Evolutionary conservation across 2,888 invertebrate species (phyloP).

Genomic region (Euzophera pinguis): DNA sequence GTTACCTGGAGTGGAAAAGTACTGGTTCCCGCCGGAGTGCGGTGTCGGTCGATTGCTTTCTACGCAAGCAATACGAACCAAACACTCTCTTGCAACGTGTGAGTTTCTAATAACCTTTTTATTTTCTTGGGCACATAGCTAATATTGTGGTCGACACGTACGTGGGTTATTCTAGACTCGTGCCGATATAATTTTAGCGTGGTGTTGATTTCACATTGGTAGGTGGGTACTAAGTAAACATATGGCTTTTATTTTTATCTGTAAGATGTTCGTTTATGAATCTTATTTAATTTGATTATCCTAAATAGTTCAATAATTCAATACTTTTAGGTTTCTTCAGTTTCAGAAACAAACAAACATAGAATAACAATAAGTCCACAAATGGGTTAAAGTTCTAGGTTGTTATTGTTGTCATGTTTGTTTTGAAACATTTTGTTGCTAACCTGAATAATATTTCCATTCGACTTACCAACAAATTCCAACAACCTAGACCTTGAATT

Average conservation of each 20-base stretch:
- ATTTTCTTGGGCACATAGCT: slow-evolving; percentile 38
- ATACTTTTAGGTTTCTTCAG: not conserved
- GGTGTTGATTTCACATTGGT: slow-evolving; percentile 39
- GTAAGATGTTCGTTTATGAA: slow-evolving; percentile 41
- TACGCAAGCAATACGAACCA: slow-evolving; percentile 65
- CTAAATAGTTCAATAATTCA: not conserved
- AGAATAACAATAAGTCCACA: too few species aligned
- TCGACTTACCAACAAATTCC: too few species aligned
- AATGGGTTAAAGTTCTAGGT: too few species aligned
- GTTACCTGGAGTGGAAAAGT: slow-evolving; percentile 60
- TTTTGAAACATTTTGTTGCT: not conserved
- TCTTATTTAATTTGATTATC: slow-evolving; percentile 17
- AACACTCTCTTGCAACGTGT: slow-evolving; percentile 70
- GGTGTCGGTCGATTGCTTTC: slow-evolving; percentile 69
- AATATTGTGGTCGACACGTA: slow-evolving; percentile 34
- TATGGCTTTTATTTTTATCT: slow-evolving; percentile 57
- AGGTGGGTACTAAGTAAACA: slow-evolving; percentile 48
- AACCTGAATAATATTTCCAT: not conserved
- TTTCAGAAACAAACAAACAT: too few species aligned
- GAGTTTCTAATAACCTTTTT: slow-evolving; percentile 67
- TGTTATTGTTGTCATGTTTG: slow-evolving; percentile 7
- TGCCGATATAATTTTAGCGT: slow-evolving; percentile 44
- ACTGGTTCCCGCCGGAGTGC: slow-evolving; percentile 62
- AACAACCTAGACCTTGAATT: too few species aligned
- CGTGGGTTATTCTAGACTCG: slow-evolving; percentile 30